Conservation (phyloP, 2,113 vertebrate genomes). For the Plotosus lineatus region DNA sequence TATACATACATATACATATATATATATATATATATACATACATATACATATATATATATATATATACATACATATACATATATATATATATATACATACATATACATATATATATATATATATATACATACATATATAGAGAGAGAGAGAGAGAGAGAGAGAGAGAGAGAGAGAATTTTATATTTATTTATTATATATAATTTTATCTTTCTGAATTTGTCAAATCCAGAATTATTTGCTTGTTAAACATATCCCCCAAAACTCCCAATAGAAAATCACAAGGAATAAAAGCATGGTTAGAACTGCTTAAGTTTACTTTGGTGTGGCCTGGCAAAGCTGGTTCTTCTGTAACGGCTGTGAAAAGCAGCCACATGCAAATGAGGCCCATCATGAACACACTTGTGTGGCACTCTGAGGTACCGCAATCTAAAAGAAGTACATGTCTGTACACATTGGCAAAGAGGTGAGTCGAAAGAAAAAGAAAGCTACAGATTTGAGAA, state of each 20-base stretch:
- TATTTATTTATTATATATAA: not conserved
- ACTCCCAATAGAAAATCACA: not conserved
- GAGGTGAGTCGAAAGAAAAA: conserved; percentile 35
- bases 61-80: too few relatives aligned
- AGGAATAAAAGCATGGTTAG: conserved; percentile 3
- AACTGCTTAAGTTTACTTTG: conserved; percentile 7
- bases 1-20: too few relatives aligned
- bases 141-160: too few relatives aligned
- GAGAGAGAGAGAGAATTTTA: too few relatives aligned
- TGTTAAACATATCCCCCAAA: not conserved
- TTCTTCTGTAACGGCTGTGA: not conserved
- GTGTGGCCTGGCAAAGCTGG: conserved; percentile 10
- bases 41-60: too few relatives aligned
- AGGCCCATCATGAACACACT: conserved; percentile 16
- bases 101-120: too few relatives aligned
- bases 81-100: too few relatives aligned
- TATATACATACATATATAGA: too few relatives aligned
- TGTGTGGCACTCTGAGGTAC: conserved; percentile 28
- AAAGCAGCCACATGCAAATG: conserved; percentile 1
- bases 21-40: too few relatives aligned
- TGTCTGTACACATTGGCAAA: conserved; percentile 36
- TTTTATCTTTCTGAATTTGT: not conserved
- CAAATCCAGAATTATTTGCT: not conserved
- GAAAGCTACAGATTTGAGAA: conserved; percentile 17
- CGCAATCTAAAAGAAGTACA: conserved; percentile 16